These are phyloP conservation scores for Myotis myotis DNA, from an alignment of 2,797 vertebrate genomes.

Conservation along the genomic window DNA sequence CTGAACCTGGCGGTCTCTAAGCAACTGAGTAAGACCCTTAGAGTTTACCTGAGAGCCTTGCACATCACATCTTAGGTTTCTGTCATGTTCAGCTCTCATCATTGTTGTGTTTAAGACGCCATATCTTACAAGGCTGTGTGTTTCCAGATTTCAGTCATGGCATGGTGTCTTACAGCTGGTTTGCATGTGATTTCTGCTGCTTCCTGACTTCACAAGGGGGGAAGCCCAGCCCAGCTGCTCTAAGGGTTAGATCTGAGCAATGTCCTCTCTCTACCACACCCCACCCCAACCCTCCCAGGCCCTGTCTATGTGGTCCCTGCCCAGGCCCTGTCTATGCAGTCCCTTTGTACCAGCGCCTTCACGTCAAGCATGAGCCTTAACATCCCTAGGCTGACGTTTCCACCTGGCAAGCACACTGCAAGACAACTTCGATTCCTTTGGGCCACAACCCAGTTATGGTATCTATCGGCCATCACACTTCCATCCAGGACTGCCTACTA, in stretches of 20 bases:
- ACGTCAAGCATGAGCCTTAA: background rate
- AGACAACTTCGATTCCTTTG: background rate
- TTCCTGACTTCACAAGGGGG: background rate
- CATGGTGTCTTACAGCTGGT: background rate
- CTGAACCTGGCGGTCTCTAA: background rate
- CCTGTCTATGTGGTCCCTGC: background rate
- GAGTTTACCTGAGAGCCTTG: background rate
- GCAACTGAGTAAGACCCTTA: background rate
- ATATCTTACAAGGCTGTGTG: background rate
- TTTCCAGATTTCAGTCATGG: background rate
- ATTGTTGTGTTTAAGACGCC: background rate
- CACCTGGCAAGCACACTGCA: background rate
- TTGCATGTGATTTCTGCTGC: background rate
- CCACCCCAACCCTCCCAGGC: background rate
- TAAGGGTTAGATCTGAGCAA: background rate
- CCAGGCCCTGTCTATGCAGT: background rate
- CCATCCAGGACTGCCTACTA: background rate
- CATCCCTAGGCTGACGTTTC: background rate
- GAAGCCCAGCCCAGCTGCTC: rapidly evolving
- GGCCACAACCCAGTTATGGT: background rate
- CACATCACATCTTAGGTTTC: background rate
- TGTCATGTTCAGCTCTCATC: background rate
- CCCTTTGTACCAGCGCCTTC: background rate
- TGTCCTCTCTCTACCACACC: background rate
- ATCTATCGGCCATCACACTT: background rate